A percentile compares a stretch with the other conserved stretches of the same genome.
Evolutionary conservation across 92 coral and sea anemone genomes (phyloP).

Genomic region (Porites cylindrica): DNA sequence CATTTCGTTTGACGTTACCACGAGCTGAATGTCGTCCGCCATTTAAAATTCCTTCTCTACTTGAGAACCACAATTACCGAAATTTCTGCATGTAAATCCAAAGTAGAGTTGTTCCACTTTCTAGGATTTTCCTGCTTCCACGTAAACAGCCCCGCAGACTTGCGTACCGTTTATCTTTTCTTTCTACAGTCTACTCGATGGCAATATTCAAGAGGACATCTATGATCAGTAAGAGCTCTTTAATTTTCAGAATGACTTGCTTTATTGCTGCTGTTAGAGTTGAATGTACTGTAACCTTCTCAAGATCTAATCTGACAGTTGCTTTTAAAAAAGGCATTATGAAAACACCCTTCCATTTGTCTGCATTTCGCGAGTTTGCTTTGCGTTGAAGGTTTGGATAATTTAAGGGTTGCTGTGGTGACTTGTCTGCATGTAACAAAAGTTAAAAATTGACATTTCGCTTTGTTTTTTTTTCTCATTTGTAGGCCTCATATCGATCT

Average conservation of each 20-base stretch:
- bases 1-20: too few relatives aligned
- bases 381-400: background rate
- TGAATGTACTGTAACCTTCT: too few relatives aligned
- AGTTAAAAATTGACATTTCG: background rate
- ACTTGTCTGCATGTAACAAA: background rate
- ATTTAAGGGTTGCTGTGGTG: background rate
- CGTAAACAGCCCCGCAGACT: background rate
- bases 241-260: background rate
- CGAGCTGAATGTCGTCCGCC: too few relatives aligned
- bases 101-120: background rate
- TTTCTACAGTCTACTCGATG: background rate
- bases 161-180: background rate
- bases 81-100: too few relatives aligned
- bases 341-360: too few relatives aligned
- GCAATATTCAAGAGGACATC: conserved; percentile 22
- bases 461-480: background rate
- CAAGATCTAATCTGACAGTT: too few relatives aligned
- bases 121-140: too few relatives aligned
- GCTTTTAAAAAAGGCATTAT: too few relatives aligned
- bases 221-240: conserved; percentile 22
- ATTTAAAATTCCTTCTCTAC: too few relatives aligned
- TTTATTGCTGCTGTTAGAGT: too few relatives aligned
- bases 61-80: too few relatives aligned
- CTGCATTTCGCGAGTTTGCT: too few relatives aligned
- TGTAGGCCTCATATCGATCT: conserved; percentile 63